Conservation (phyloP, 2,113 vertebrate species). For the Brienomyrus brachyistius region DNA sequence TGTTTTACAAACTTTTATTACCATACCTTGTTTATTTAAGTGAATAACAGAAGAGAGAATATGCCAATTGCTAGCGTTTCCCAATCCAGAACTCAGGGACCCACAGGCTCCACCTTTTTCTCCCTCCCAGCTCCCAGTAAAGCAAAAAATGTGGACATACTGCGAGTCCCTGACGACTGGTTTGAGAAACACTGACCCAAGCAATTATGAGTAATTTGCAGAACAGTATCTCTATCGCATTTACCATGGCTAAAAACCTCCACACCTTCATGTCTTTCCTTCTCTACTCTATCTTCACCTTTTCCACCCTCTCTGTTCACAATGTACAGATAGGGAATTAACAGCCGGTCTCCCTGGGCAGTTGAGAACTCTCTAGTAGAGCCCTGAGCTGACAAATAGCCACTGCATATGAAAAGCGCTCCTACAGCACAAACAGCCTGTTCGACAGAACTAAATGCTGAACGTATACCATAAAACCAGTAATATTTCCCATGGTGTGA, state of each 20-base stretch:
- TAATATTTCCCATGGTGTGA: neutral
- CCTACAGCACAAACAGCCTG: neutral
- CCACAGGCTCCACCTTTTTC: neutral
- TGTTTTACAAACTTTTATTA: neutral
- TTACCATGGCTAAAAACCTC: neutral
- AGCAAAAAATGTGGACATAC: neutral
- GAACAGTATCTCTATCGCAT: neutral
- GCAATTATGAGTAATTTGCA: neutral
- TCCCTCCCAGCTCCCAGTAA: neutral
- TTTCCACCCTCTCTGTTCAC: neutral
- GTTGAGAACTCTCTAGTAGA: neutral
- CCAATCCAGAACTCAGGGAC: neutral
- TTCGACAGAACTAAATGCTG: neutral
- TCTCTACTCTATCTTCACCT: neutral
- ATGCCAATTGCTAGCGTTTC: neutral
- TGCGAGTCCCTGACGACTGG: neutral
- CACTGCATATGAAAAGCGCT: neutral
- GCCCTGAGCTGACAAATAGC: neutral
- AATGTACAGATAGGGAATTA: neutral
- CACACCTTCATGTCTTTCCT: neutral
- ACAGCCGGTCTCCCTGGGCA: neutral
- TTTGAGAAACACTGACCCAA: neutral
- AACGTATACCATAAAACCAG: neutral
- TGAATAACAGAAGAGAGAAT: neutral
- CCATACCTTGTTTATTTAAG: neutral